Percentiles rank a stretch among this genome's conserved stretches.
Evolutionary conservation across 1,140 invertebrate genomes (phyloP).

Genomic region (Agraylea sexmaculata): DNA sequence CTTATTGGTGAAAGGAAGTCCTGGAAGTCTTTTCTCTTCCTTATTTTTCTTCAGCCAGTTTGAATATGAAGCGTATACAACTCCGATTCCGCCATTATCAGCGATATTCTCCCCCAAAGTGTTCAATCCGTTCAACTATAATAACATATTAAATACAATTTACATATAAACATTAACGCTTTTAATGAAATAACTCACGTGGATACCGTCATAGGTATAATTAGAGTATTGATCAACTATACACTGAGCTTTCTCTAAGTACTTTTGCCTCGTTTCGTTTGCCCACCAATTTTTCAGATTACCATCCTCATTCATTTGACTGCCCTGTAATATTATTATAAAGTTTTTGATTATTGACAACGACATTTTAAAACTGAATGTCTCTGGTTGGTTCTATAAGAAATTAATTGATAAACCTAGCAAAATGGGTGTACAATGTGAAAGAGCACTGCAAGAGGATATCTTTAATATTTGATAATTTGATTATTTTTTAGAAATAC

Average conservation of each 20-base stretch:
- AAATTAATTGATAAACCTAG: too few relatives aligned
- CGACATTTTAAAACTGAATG: too few relatives aligned
- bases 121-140: slow-evolving; percentile 71
- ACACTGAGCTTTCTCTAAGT: slow-evolving; percentile 63
- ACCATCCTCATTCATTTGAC: slow-evolving; percentile 85
- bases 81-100: slow-evolving; percentile 79
- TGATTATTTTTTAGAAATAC: too few relatives aligned
- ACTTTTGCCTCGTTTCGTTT: slow-evolving; percentile 56
- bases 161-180: neutral
- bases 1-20: slow-evolving; percentile 51
- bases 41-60: slow-evolving; percentile 55
- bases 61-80: slow-evolving; percentile 71
- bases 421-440: too few relatives aligned
- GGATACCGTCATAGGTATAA: slow-evolving; percentile 48
- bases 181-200: neutral
- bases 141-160: slow-evolving; percentile 18
- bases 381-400: too few relatives aligned
- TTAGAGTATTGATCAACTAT: slow-evolving; percentile 83
- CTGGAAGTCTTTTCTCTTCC: slow-evolving; percentile 51
- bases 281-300: slow-evolving; percentile 81
- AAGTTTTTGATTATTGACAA: too few relatives aligned
- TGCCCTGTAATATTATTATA: slow-evolving; percentile 45
- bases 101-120: slow-evolving; percentile 87
- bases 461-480: too few relatives aligned
- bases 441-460: too few relatives aligned